Evolutionary conservation across 2,113 vertebrate genomes (phyloP).

Genomic region (Pygathrix nemaeus): DNA sequence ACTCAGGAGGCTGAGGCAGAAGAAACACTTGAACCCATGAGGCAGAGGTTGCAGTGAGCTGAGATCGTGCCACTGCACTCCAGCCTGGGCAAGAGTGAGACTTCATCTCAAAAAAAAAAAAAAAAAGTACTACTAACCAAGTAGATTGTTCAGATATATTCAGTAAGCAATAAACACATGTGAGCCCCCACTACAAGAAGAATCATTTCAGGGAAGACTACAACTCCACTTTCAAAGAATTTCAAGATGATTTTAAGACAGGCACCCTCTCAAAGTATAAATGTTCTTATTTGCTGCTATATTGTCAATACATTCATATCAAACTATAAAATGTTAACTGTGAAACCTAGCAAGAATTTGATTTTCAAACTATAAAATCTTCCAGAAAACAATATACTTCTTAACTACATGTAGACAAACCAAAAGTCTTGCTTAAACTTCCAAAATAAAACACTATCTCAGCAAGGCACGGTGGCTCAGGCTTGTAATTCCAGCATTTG

Average conservation of each 20-base stretch:
- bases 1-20: too few relatives aligned
- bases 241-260: background rate
- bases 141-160: background rate
- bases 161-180: background rate
- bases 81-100: too few relatives aligned
- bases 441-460: background rate
- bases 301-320: background rate
- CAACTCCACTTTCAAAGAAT: background rate
- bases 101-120: too few relatives aligned
- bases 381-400: background rate
- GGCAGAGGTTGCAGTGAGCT: too few relatives aligned
- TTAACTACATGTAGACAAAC: background rate
- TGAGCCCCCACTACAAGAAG: background rate
- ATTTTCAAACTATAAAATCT: background rate
- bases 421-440: constrained; percentile 8
- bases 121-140: background rate
- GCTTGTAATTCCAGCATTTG: too few relatives aligned
- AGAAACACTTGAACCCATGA: too few relatives aligned
- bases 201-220: background rate
- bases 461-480: too few relatives aligned
- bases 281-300: background rate
- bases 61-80: too few relatives aligned
- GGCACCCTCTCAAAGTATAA: background rate
- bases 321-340: background rate
- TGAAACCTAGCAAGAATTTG: background rate